Conservation (phyloP, 2,888 invertebrate species). For the Hetaerina titia region DNA sequence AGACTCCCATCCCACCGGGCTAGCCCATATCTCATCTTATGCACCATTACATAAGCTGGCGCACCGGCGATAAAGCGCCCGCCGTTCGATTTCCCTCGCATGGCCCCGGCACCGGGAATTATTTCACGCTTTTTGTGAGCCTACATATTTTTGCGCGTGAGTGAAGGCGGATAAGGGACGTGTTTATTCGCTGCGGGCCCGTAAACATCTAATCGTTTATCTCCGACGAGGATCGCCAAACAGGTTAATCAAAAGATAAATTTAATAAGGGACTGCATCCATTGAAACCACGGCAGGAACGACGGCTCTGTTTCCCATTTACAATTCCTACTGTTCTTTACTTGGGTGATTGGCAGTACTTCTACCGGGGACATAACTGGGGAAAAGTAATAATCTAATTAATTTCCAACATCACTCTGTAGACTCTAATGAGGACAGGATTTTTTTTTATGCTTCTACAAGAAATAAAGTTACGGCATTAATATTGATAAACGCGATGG, state of each 20-base stretch:
- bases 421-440: too few species aligned
- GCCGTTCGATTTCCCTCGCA: neutral
- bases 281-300: neutral
- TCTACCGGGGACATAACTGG: too few species aligned
- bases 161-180: neutral
- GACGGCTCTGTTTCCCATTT: neutral
- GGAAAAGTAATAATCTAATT: too few species aligned
- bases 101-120: neutral
- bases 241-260: neutral
- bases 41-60: conserved; percentile 6
- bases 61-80: neutral
- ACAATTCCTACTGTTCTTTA: neutral
- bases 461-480: too few species aligned
- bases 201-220: conserved; percentile 16
- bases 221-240: neutral
- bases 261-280: neutral
- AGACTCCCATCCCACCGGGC: neutral
- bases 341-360: too few species aligned
- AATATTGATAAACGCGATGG: too few species aligned
- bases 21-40: conserved; percentile 21
- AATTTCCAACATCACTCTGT: too few species aligned
- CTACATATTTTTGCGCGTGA: neutral
- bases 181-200: conserved; percentile 4
- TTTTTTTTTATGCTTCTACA: too few species aligned
- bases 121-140: neutral